Evolutionary conservation across 2,797 vertebrate genomes (phyloP).

Genomic region (Passerculus sandwichensis): DNA sequence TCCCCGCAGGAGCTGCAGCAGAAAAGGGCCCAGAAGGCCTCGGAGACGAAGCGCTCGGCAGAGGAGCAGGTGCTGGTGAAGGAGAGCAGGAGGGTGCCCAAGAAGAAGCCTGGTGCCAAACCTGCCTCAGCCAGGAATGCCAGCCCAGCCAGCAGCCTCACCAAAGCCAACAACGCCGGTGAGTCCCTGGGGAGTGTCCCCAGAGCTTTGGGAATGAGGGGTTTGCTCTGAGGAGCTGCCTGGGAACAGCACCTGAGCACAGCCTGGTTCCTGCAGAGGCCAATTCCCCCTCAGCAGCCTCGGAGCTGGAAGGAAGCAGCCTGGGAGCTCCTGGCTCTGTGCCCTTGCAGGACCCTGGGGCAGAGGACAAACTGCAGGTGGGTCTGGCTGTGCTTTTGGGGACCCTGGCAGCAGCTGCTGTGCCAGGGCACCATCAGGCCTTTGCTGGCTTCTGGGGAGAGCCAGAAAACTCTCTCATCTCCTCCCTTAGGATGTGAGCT

Average conservation of each 20-base stretch:
- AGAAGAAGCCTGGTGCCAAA: slow-evolving; percentile 73
- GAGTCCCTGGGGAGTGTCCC: not conserved
- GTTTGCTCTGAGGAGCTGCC: not conserved
- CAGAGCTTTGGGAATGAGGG: not conserved
- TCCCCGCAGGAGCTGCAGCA: slow-evolving; percentile 87
- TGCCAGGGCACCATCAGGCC: not conserved
- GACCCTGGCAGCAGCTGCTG: not conserved
- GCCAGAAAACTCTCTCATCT: accelerated
- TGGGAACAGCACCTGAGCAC: accelerated
- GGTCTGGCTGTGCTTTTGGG: not conserved
- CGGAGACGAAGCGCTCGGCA: slow-evolving; percentile 36
- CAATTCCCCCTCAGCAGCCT: slow-evolving; percentile 11
- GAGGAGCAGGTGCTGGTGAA: slow-evolving; percentile 67
- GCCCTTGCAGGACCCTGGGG: not conserved
- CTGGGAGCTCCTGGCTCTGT: not conserved
- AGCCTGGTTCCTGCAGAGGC: slow-evolving; percentile 71
- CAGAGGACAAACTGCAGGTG: slow-evolving; percentile 73
- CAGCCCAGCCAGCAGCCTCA: slow-evolving; percentile 24
- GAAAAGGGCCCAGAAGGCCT: slow-evolving; percentile 80
- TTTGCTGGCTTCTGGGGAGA: not conserved
- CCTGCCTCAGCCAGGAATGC: slow-evolving; percentile 54
- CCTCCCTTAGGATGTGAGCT: slow-evolving; percentile 73
- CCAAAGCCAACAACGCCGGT: slow-evolving; percentile 87
- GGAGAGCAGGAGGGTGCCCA: slow-evolving; percentile 59
- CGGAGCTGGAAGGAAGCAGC: slow-evolving; percentile 36